These are phyloP conservation scores for Syngnathus acus DNA, from an alignment of 2,797 vertebrate species.

Conservation along the genomic window DNA sequence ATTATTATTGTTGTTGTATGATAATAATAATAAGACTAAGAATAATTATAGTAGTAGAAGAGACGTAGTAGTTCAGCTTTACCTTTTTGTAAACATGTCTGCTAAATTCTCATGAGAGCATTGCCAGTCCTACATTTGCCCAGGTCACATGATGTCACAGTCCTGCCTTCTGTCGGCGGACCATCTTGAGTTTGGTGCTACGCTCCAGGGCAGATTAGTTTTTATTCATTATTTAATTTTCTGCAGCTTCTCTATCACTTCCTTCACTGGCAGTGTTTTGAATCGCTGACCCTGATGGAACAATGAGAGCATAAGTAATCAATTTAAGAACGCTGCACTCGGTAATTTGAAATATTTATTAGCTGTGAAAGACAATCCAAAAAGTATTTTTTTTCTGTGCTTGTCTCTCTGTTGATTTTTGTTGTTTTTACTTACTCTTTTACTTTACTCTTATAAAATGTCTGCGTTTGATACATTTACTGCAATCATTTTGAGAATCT, in stretches of 20 bases:
- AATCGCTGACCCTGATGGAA: background rate
- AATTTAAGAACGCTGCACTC: background rate
- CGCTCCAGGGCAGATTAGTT: background rate
- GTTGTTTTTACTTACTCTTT: background rate
- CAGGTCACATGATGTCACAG: slow-evolving; percentile 1
- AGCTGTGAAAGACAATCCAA: background rate
- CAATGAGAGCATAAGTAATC: slow-evolving; percentile 5
- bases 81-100: background rate
- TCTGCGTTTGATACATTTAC: background rate
- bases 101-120: background rate
- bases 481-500: background rate
- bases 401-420: background rate
- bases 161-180: slow-evolving; percentile 1
- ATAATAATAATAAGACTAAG: too few relatives aligned
- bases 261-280: background rate
- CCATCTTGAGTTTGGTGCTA: slow-evolving; percentile 7
- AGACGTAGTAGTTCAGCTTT: background rate
- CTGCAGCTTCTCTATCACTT: background rate
- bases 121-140: background rate
- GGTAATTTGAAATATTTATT: background rate
- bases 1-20: too few relatives aligned
- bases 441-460: background rate
- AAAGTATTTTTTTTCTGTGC: background rate
- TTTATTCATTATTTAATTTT: background rate
- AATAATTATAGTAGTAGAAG: background rate